Evolutionary conservation across 1,140 invertebrate species (phyloP).

Genomic region (Drosophila obscura): DNA sequence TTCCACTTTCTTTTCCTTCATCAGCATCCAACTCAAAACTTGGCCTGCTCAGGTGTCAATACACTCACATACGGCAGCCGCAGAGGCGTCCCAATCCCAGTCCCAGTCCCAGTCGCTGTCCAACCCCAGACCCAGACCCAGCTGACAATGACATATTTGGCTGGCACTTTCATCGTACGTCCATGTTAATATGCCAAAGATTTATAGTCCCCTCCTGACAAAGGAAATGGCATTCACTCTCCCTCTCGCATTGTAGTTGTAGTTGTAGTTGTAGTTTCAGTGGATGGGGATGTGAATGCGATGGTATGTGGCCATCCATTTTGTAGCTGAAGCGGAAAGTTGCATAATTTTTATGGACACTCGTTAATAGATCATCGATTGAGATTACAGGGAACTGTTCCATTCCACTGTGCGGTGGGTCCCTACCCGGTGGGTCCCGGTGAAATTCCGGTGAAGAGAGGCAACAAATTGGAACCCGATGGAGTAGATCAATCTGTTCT

Average conservation of each 20-base stretch:
- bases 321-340: conserved; percentile 60
- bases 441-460: conserved; percentile 42
- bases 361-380: conserved; percentile 79
- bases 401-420: conserved; percentile 47
- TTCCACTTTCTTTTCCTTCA: conserved; percentile 30
- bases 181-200: conserved; percentile 79
- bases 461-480: conserved; percentile 48
- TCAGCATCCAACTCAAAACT: conserved; percentile 26
- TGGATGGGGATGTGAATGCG: conserved; percentile 10
- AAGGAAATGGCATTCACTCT: conserved; percentile 76
- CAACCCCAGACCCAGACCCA: conserved; percentile 20
- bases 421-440: neutral
- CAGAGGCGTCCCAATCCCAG: conserved; percentile 54
- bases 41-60: conserved; percentile 73
- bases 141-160: conserved; percentile 81
- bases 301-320: conserved; percentile 66
- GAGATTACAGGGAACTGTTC: conserved; percentile 61
- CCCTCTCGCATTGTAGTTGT: conserved; percentile 35
- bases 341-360: conserved; percentile 77
- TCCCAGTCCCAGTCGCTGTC: conserved; percentile 4
- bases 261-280: conserved; percentile 15
- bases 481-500: too few relatives aligned
- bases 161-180: conserved; percentile 80
- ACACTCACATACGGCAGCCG: conserved; percentile 65
- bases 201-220: conserved; percentile 70